A percentile compares a stretch with the other conserved stretches of the same genome.
Conservation (phyloP, 2,888 invertebrate genomes). For the Gerris lacustris region DNA sequence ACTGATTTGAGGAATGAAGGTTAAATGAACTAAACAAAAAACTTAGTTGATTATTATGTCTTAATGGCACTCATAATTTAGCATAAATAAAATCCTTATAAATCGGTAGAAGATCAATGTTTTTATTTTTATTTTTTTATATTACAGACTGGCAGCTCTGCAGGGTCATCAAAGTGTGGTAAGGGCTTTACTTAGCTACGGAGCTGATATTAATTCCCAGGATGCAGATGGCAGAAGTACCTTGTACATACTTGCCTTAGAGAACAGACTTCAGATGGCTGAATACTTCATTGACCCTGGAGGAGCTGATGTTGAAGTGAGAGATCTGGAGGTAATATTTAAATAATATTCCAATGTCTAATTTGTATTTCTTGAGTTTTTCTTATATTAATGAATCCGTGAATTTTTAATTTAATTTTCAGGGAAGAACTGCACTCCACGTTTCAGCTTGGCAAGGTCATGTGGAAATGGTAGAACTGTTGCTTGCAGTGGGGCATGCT, state of each 20-base stretch:
- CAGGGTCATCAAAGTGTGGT: conserved; percentile 75
- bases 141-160: conserved; percentile 56
- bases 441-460: conserved; percentile 92
- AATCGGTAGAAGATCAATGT: no score
- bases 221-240: conserved; percentile 89
- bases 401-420: conserved; percentile 24
- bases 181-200: conserved; percentile 53
- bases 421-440: conserved; percentile 78
- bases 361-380: neutral
- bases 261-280: conserved; percentile 73
- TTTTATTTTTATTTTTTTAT: no score
- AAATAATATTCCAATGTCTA: neutral
- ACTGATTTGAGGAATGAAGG: no score
- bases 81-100: no score
- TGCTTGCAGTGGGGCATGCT: conserved; percentile 70
- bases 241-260: conserved; percentile 78
- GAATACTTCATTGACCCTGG: conserved; percentile 65
- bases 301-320: conserved; percentile 67
- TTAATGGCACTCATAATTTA: no score
- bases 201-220: conserved; percentile 73
- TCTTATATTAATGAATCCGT: neutral
- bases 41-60: no score
- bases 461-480: conserved; percentile 75
- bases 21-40: no score
- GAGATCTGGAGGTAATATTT: conserved; percentile 61